Base-by-base conservation (phyloP, 1,140 invertebrate genomes). In the Phymastichus coffea region DNA sequence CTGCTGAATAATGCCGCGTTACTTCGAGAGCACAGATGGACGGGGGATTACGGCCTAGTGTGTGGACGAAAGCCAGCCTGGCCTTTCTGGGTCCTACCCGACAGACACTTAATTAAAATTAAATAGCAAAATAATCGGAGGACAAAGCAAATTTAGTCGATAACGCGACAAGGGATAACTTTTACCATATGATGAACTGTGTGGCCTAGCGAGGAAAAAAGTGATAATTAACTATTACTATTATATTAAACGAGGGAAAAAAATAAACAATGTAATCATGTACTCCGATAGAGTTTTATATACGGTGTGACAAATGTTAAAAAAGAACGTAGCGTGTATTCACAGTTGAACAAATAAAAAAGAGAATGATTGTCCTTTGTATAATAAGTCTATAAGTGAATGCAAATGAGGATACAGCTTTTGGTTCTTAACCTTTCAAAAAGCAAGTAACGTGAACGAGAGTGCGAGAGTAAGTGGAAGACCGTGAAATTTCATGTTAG, bases 221-320 rank as follows among this genome's bases (percentile, higher is more conserved):
- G 77, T 79, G 78, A 78, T 80, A 76, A 75, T 56, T 60, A 70
- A 63, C 63, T 69, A 71, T 73, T 75, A 75, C 68, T 78, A 78
- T 77, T 76, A 66, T 60, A 69, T 69, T 66, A 66, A 68, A 70
- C 65, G 30, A 67, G 57, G 48, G 30, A 15, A 57, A 58, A 68
- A 71, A 67, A 70, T 75, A 74, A 75, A 70, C 69, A 68, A 73
- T 75, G 73, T 78, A 80, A 79, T 74, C 77, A 77, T 77, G 72
- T 79, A 77, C 76, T 79, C 76, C 69, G 69, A 77, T 78, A 79
- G 75, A 80, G 75, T 80, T 80, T 80, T 79, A 79, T 80, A 79
- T 76, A 78, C 70, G 60, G 76, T 77, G 76, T 79, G 76, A 75
- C 75, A 73, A 78, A 76, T 77, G 73, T 79, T 71, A 69, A 77